These are phyloP conservation scores for Sorex araneus DNA, from an alignment of 2,113 vertebrate genomes.

Conservation along the genomic window DNA sequence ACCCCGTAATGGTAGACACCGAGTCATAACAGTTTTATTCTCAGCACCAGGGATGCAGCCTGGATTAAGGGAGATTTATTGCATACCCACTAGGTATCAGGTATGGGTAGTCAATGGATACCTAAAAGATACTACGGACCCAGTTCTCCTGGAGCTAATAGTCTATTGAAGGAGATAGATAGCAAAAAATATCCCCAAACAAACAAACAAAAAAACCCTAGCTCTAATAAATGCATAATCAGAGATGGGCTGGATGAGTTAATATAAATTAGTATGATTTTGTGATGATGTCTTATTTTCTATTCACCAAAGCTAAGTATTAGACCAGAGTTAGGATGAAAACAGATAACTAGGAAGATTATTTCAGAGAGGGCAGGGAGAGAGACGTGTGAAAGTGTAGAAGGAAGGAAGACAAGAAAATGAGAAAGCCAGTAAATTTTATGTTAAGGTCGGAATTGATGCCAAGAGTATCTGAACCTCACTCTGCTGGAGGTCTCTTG, in stretches of 20 bases:
- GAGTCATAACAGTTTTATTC: conserved; percentile 6
- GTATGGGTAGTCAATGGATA: neutral
- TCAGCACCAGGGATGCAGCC: neutral
- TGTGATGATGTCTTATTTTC: neutral
- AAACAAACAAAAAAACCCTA: no score
- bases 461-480: neutral
- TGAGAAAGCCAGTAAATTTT: neutral
- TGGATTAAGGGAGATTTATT: neutral
- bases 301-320: neutral
- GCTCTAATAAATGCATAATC: neutral
- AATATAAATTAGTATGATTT: neutral
- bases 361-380: neutral
- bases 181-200: neutral
- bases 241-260: neutral
- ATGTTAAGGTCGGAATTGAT: neutral
- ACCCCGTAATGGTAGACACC: neutral
- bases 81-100: neutral
- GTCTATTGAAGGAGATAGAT: neutral
- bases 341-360: neutral
- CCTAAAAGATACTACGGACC: neutral
- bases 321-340: neutral
- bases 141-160: neutral
- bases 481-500: no score
- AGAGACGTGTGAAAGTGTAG: neutral
- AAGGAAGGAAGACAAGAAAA: neutral